These are phyloP conservation scores for Procavia capensis DNA, from an alignment of 2,113 vertebrate species.

Conservation along the genomic window DNA sequence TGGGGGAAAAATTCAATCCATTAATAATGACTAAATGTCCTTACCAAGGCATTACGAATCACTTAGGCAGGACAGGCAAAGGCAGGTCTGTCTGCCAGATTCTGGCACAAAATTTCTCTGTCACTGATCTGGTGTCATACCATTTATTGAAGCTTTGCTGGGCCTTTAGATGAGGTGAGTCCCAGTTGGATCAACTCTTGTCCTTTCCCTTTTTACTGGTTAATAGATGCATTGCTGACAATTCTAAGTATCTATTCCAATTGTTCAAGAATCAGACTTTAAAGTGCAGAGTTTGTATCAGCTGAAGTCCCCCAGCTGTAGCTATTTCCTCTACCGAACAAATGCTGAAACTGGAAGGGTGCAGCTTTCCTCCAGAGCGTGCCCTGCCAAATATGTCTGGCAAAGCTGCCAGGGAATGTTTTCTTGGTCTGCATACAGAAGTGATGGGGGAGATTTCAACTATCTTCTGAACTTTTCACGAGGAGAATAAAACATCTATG, in stretches of 20 bases:
- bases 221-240: background rate
- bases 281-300: background rate
- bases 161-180: background rate
- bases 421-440: slow-evolving; percentile 51
- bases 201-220: background rate
- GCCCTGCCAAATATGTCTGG: slow-evolving; percentile 52
- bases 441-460: slow-evolving; percentile 39
- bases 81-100: background rate
- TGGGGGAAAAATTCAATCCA: background rate
- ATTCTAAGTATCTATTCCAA: background rate
- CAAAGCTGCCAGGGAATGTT: slow-evolving; percentile 48
- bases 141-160: background rate
- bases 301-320: background rate
- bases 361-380: background rate
- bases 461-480: slow-evolving; percentile 35
- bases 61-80: background rate
- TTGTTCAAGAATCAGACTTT: background rate
- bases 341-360: slow-evolving; percentile 13
- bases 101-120: background rate
- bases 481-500: slow-evolving; percentile 38
- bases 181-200: background rate
- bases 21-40: background rate
- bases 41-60: background rate
- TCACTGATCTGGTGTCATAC: background rate
- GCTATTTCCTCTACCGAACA: slow-evolving; percentile 43